phyloP scores from a whole-genome alignment of 2,888 invertebrate species.

The Ornithoptera alexandrae region DNA sequence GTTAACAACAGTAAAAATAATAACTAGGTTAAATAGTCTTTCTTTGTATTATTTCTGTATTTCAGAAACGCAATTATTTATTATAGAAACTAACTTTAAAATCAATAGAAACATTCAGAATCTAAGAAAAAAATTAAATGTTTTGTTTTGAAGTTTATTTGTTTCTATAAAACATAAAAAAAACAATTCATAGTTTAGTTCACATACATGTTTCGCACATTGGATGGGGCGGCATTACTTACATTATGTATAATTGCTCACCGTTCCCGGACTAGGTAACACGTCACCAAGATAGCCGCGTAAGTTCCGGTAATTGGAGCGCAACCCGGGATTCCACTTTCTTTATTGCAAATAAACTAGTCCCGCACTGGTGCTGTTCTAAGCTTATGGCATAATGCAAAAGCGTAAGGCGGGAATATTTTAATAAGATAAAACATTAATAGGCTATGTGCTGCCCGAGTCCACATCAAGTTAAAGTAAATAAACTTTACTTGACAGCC shows the following conservation, averaged over 20 bases:
- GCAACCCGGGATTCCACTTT: slow-evolving; percentile 77
- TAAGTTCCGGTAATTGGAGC: slow-evolving; percentile 80
- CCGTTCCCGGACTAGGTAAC: slow-evolving; percentile 60
- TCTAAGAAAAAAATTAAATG: not conserved
- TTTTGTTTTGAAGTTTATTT: not conserved
- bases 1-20: not conserved
- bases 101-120: no score
- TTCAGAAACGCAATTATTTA: not conserved
- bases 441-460: not conserved
- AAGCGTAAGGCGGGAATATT: slow-evolving; percentile 4
- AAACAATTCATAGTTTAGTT: slow-evolving; percentile 31
- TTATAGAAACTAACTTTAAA: no score
- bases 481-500: no score
- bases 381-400: slow-evolving; percentile 38
- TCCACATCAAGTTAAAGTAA: no score
- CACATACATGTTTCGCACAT: slow-evolving; percentile 19
- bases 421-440: not conserved
- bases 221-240: slow-evolving; percentile 48
- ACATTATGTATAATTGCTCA: slow-evolving; percentile 70
- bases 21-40: no score
- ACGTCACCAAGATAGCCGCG: slow-evolving; percentile 76
- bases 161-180: not conserved
- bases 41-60: no score
- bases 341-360: slow-evolving; percentile 79
- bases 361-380: slow-evolving; percentile 70